Evolutionary conservation across 2,113 vertebrate genomes (phyloP).

Genomic region (Rhombomys opimus): DNA sequence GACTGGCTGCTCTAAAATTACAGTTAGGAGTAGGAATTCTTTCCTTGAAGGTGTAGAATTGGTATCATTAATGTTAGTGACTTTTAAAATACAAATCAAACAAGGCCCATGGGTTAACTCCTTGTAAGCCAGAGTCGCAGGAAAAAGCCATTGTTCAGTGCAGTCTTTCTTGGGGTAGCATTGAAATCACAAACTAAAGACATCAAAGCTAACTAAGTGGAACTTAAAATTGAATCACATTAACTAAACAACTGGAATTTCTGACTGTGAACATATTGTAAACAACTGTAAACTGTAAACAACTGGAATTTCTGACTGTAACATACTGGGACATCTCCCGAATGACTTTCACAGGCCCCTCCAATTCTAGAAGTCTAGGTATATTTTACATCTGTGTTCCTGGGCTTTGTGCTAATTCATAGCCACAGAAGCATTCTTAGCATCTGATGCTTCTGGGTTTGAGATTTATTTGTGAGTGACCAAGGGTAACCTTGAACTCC

Average conservation of each 20-base stretch:
- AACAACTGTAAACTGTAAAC: background rate
- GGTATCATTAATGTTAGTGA: background rate
- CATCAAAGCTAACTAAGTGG: slow-evolving; percentile 28
- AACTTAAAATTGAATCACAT: background rate
- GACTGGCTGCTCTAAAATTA: slow-evolving; percentile 4
- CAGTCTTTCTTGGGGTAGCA: slow-evolving; percentile 32
- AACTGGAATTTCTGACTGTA: background rate
- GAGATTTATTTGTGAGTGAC: background rate
- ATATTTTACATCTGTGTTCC: background rate
- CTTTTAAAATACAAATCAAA: slow-evolving; percentile 65
- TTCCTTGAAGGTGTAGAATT: slow-evolving; percentile 46
- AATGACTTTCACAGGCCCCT: background rate
- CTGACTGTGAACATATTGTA: background rate
- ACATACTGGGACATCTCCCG: background rate
- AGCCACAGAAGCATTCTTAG: background rate
- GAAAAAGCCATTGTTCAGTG: slow-evolving; percentile 35
- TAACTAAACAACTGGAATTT: background rate
- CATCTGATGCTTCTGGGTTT: background rate
- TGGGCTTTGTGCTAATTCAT: background rate
- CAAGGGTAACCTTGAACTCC: background rate
- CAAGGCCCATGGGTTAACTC: background rate
- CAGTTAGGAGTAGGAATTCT: background rate
- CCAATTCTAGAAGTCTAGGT: background rate
- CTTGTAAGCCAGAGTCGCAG: slow-evolving; percentile 32
- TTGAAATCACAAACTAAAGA: background rate